Percentiles rank a stretch among this genome's conserved stretches.
phyloP scores from a whole-genome alignment of 92 coral and sea anemone species.

The Porites evermanni region DNA sequence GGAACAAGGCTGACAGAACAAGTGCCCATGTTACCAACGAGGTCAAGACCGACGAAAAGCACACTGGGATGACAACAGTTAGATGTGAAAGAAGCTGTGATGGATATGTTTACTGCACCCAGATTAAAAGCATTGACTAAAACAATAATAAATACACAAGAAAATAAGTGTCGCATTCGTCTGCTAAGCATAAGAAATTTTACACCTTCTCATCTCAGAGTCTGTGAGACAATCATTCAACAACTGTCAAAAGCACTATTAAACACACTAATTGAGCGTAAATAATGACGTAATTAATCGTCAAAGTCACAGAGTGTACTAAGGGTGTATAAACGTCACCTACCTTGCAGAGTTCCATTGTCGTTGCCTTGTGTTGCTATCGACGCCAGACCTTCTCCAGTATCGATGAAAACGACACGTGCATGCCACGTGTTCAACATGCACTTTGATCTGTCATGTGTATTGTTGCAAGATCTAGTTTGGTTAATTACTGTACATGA shows the following conservation, averaged over 20 bases:
- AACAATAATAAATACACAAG: neutral
- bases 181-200: no score
- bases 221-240: no score
- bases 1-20: constrained; percentile 44
- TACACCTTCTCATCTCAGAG: no score
- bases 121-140: constrained; percentile 36
- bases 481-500: constrained; percentile 24
- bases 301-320: neutral
- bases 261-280: neutral
- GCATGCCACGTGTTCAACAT: constrained; percentile 30
- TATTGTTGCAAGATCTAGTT: constrained; percentile 26
- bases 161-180: neutral
- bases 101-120: constrained; percentile 27
- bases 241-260: neutral
- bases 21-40: constrained; percentile 56
- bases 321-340: neutral
- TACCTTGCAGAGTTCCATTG: constrained; percentile 43
- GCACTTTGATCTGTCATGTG: constrained; percentile 9
- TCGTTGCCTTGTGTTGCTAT: constrained; percentile 25
- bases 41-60: constrained; percentile 24
- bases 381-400: constrained; percentile 44
- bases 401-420: constrained; percentile 17
- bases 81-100: constrained; percentile 38
- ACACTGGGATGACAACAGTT: constrained; percentile 49
- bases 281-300: neutral